Base-by-base conservation (phyloP, 2,888 invertebrate genomes). In the Prosopocoilus inquinatus region DNA sequence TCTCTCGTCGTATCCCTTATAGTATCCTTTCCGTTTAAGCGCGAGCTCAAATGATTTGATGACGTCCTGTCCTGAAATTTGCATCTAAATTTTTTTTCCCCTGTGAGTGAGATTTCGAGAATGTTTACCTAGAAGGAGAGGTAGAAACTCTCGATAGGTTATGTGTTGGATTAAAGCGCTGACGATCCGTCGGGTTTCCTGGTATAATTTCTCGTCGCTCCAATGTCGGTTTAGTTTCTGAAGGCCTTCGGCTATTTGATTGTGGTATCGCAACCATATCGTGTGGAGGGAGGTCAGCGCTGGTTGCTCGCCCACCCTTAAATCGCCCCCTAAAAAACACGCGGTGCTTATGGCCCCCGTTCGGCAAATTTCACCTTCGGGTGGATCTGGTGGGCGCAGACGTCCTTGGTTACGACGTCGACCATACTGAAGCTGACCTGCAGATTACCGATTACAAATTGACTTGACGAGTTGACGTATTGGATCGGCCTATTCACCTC, bases 181-280 rank as follows among this genome's bases (percentile, higher is more conserved):
- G 2, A 94, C 81, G 47, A 95, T 90, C 64, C 88, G 86, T 15
- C 94, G 80, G 0, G 91, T 85, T 75, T 94, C 94, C 69, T 93
- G 92, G 72, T 88, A 94, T 9, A 91, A 79, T 70, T 88, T 88
- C 70, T 94, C 94, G 70, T 95, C 94, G 67, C 87, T 88, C 95
- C 95, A 95, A 67, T 90, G 89, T 0, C 85, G 84, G 78, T 95
- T 95, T 38, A 92, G 69, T 45, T 82, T 82, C 3, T 86, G 81
- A 38, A 95, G 74, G 64, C 85, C 84, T 61, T 83, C 81, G 1
- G 92, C 90, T 64, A 94, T 81, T 58, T 88, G 84, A 72, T 83
- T 88, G 72, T 92, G 91, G 61, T 88, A 85, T 54, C 90, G 75
- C 53, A 91, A 73, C 82, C 89, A 91, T 12, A 89, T 80, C 0